phyloP scores from a whole-genome alignment of 2,888 invertebrate species.

The Agrotis segetum region DNA sequence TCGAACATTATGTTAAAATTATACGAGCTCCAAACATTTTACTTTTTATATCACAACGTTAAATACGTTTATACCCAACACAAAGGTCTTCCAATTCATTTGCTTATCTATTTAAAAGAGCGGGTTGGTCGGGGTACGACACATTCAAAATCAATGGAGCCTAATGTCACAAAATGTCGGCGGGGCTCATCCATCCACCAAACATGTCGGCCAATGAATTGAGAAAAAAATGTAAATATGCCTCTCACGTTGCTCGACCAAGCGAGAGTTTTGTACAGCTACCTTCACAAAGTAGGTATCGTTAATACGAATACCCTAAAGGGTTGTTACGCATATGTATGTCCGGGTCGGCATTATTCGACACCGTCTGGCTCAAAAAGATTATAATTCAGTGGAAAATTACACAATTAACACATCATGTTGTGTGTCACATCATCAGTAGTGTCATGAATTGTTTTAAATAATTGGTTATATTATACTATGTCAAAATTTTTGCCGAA shows the following conservation, averaged over 20 bases:
- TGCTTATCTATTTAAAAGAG: slow-evolving; percentile 89
- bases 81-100: slow-evolving; percentile 90
- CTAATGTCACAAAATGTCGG: slow-evolving; percentile 87
- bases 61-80: slow-evolving; percentile 77
- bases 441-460: too few relatives aligned
- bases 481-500: too few relatives aligned
- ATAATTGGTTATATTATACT: too few relatives aligned
- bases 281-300: slow-evolving; percentile 49
- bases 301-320: slow-evolving; percentile 59
- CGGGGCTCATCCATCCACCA: slow-evolving; percentile 81
- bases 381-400: too few relatives aligned
- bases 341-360: neutral
- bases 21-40: slow-evolving; percentile 70
- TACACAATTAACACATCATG: too few relatives aligned
- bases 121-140: slow-evolving; percentile 80
- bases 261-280: slow-evolving; percentile 75
- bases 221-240: slow-evolving; percentile 83
- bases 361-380: neutral
- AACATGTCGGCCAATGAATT: slow-evolving; percentile 79
- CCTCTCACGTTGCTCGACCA: slow-evolving; percentile 75
- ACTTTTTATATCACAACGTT: slow-evolving; percentile 72
- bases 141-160: slow-evolving; percentile 89
- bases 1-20: slow-evolving; percentile 66
- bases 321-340: slow-evolving; percentile 1
- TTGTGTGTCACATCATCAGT: too few relatives aligned